Conservation (phyloP, 1,140 invertebrate species). For the Lineus longissimus region DNA sequence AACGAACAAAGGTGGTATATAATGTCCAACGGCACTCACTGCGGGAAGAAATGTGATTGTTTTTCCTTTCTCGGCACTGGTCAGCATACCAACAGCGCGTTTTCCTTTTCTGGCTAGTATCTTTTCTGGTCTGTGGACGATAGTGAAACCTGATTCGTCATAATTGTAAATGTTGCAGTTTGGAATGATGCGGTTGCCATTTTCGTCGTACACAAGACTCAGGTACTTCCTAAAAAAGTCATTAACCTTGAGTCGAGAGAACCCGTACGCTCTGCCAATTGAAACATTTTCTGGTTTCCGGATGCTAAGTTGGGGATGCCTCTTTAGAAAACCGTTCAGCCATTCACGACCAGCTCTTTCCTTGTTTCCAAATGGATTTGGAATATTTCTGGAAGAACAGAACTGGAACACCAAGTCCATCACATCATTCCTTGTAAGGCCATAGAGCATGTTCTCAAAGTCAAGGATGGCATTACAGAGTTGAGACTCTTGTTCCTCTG, state of each 20-base stretch:
- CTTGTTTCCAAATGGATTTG: conserved; percentile 12
- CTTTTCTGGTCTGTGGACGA: conserved; percentile 51
- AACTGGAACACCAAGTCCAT: too few species aligned
- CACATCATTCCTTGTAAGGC: too few species aligned
- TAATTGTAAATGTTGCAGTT: conserved; percentile 48
- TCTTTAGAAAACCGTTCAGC: conserved; percentile 52
- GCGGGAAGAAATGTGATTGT: conserved; percentile 26
- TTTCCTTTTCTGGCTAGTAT: conserved; percentile 49
- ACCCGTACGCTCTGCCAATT: conserved; percentile 52
- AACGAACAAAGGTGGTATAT: conserved; percentile 36
- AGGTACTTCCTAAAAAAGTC: conserved; percentile 48
- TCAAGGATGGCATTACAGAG: too few species aligned
- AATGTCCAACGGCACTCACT: conserved; percentile 29
- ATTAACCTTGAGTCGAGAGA: conserved; percentile 54
- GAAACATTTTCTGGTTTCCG: conserved; percentile 52
- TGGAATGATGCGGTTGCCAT: background rate
- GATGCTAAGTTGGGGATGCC: conserved; percentile 50
- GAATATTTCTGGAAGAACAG: too few species aligned
- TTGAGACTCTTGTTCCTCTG: too few species aligned
- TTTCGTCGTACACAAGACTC: conserved; percentile 15
- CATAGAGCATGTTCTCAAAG: too few species aligned
- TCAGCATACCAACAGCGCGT: conserved; percentile 51
- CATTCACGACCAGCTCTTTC: conserved; percentile 51
- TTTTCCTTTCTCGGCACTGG: conserved; percentile 51
- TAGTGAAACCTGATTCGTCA: conserved; percentile 56